A percentile compares a stretch with the other conserved stretches of the same genome.
phyloP scores from a whole-genome alignment of 1,140 invertebrate species.

The Orchestia grillus region DNA sequence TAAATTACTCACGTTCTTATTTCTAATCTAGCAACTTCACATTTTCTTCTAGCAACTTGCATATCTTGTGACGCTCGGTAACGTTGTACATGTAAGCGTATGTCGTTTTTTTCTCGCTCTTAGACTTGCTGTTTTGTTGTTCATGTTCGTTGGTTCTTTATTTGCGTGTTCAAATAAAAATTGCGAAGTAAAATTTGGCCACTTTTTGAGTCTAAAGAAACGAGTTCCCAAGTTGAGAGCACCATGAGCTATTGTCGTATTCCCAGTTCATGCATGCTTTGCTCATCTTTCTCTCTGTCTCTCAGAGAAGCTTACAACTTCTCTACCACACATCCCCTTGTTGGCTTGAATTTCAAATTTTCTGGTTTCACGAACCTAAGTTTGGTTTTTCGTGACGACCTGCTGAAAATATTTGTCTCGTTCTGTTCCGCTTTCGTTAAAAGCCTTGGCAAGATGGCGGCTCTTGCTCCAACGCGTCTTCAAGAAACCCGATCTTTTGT shows the following conservation, averaged over 20 bases:
- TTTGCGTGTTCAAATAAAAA: background rate
- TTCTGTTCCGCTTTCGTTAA: background rate
- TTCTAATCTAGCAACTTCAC: background rate
- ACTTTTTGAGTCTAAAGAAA: no score
- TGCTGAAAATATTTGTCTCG: background rate
- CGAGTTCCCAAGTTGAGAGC: no score
- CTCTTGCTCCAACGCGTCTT: background rate
- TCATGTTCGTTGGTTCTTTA: background rate
- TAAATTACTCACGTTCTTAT: background rate
- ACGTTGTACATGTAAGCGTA: background rate
- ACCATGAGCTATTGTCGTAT: no score
- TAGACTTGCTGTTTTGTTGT: background rate
- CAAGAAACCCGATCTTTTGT: background rate
- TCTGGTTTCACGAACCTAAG: background rate
- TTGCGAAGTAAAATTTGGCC: no score
- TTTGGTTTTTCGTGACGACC: background rate
- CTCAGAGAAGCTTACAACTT: background rate
- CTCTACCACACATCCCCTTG: background rate
- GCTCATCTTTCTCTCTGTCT: no score
- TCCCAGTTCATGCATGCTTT: no score
- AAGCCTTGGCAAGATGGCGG: background rate
- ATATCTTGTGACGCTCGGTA: background rate
- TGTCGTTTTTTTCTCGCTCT: background rate
- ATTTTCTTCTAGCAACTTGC: background rate
- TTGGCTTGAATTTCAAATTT: background rate